Conservation (phyloP, 2,113 vertebrate species). For the Oryzias woworae region DNA sequence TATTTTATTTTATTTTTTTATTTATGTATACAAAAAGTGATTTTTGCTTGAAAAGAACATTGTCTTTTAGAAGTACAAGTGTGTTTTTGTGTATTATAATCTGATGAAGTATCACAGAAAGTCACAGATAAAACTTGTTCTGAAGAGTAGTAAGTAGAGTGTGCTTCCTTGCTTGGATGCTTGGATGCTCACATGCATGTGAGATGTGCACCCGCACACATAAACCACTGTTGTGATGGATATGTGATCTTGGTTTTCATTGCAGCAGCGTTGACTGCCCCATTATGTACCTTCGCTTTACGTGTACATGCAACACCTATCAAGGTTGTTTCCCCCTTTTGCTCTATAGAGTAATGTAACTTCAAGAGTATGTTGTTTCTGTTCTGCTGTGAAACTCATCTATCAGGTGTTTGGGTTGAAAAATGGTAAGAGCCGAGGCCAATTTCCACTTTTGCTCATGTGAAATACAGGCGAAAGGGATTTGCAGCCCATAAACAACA, state of each 20-base stretch:
- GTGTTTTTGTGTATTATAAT: background rate
- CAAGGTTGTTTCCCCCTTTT: background rate
- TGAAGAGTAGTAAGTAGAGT: background rate
- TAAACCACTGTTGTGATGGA: background rate
- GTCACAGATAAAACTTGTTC: background rate
- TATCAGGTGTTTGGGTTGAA: background rate
- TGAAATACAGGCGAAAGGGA: background rate
- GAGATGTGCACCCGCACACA: background rate
- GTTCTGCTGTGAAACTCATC: background rate
- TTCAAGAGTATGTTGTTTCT: background rate
- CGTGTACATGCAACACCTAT: background rate
- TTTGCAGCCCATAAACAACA: background rate
- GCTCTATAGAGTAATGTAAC: background rate
- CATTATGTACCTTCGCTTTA: background rate
- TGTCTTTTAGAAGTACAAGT: background rate
- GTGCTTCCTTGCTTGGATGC: background rate
- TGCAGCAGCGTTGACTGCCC: background rate
- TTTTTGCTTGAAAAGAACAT: background rate
- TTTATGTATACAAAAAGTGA: background rate
- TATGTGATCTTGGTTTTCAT: background rate
- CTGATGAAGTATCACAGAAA: background rate
- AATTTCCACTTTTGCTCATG: background rate
- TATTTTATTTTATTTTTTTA: too few species aligned
- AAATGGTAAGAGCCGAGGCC: too few species aligned
- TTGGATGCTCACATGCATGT: background rate